phyloP scores from a whole-genome alignment of 2,888 invertebrate genomes.

The Ectemnius continuus region DNA sequence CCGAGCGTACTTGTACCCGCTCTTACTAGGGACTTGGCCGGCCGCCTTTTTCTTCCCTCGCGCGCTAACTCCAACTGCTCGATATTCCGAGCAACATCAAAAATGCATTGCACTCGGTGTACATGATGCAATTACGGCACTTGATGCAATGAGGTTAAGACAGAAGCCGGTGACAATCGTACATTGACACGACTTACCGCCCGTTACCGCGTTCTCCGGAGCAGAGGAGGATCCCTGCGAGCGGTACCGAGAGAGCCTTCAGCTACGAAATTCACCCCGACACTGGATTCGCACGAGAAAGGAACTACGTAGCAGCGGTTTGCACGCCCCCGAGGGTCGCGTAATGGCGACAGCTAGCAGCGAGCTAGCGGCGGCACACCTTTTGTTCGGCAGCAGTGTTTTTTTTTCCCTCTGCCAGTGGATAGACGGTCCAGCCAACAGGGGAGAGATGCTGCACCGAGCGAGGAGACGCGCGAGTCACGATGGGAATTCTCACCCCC shows the following conservation, averaged over 20 bases:
- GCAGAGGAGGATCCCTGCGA: not conserved
- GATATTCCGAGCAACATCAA: not conserved
- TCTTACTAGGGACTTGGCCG: not conserved
- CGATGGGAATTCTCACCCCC: not conserved
- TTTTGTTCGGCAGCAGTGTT: conserved; percentile 5
- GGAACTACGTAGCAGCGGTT: conserved; percentile 26
- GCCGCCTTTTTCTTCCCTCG: conserved; percentile 16
- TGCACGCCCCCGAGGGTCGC: conserved; percentile 31
- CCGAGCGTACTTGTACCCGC: too few species aligned
- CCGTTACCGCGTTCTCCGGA: not conserved
- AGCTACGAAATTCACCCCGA: not conserved
- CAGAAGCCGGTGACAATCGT: conserved; percentile 12
- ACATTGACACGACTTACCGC: conserved; percentile 9
- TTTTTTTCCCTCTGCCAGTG: not conserved
- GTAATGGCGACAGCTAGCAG: conserved; percentile 48
- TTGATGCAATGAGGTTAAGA: conserved; percentile 22
- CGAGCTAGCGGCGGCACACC: conserved; percentile 33
- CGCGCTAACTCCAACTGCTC: not conserved
- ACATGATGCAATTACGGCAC: conserved; percentile 14
- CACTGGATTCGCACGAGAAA: not conserved
- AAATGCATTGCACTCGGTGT: not conserved
- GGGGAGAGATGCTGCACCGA: conserved; percentile 10
- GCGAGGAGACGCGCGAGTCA: conserved; percentile 13
- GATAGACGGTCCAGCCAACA: not conserved
- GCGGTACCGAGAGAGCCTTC: not conserved